Evolutionary conservation across 2,797 vertebrate species (phyloP), one percentile per base, ranked within the genome.

Genomic region (Sparidentex hasta): DNA sequence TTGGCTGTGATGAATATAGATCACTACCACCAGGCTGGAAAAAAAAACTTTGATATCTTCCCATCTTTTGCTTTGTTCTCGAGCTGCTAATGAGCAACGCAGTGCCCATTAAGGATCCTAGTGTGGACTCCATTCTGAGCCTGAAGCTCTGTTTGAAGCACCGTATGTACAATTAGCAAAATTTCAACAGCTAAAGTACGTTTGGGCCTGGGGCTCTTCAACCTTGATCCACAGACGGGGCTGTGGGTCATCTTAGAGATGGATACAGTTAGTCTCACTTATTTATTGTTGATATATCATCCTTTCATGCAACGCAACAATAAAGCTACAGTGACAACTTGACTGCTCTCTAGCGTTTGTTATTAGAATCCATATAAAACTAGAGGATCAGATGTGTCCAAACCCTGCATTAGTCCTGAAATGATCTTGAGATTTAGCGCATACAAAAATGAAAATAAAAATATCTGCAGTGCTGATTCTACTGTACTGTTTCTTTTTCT

Each of bases 1-100:
- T 91, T 93, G 67, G 78, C 78, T 59, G 80, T 6, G 82, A 88
- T 65, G 63, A 74, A 88, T 79, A 81, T 83, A 80, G 80, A 78
- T 61, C 63, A 25, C 38, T 55, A 48, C 65, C 55, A 80, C 74
- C 50, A 69, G 65, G 71, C 76, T 47, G 23, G 38, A 38, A 70
- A 74, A 78, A 65, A 29, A 78, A 65, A 29, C 57, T 44, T 68
- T 81, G 67, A 76, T 76, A 80, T 41, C n/a, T 65, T 62, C 41
- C 63, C 47, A 78, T 73, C 50, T 55, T 76, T 50, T 65, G 29
- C 57, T 85, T 90, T 82, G 72, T 89, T 88, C 75, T 84, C 43
- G 52, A 65, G 72, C 51, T 78, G 66, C 65, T 83, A 84, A 87
- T 84, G 66, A 92, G 81, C 3, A 0, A 75, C 54, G 29, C 52